A percentile compares a stretch with the other conserved stretches of the same genome.
These are phyloP conservation scores for Pampus argenteus DNA, from an alignment of 2,797 vertebrate genomes.

Conservation along the genomic window DNA sequence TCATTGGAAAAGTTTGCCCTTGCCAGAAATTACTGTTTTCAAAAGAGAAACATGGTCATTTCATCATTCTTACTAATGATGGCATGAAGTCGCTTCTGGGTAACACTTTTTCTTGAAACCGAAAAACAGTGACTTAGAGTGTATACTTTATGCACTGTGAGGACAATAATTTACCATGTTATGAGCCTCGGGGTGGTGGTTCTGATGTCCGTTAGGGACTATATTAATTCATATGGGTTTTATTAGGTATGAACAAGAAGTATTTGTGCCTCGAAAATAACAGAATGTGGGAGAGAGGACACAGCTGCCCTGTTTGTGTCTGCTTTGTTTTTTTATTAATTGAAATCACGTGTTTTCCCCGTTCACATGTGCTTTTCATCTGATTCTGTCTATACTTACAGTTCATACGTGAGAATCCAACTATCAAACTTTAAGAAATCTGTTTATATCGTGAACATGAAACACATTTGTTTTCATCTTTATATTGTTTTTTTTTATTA, in stretches of 20 bases:
- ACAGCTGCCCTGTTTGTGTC: conserved; percentile 22
- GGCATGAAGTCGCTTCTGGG: not conserved
- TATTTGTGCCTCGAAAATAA: conserved; percentile 13
- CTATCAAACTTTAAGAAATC: not conserved
- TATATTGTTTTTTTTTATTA: not conserved
- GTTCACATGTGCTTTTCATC: conserved; percentile 7
- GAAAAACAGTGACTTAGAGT: conserved; percentile 3
- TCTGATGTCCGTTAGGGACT: conserved; percentile 2
- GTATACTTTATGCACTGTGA: not conserved
- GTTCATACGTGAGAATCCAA: not conserved
- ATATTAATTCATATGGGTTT: conserved; percentile 21
- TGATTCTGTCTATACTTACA: not conserved
- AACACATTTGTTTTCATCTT: not conserved
- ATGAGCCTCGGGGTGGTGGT: conserved; percentile 10
- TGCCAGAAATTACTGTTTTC: not conserved
- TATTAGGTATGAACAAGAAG: not conserved
- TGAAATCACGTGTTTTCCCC: conserved; percentile 18
- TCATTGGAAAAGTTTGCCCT: not conserved
- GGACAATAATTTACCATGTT: conserved; percentile 23
- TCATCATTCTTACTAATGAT: not conserved
- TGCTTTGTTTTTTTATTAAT: conserved; percentile 21
- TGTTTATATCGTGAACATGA: conserved; percentile 4
- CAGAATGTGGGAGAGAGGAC: conserved; percentile 21
- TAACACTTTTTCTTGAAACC: conserved; percentile 11
- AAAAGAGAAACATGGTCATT: not conserved